These are phyloP conservation scores for Ctenodactylus gundi DNA, from an alignment of 2,113 vertebrate genomes.

Conservation along the genomic window DNA sequence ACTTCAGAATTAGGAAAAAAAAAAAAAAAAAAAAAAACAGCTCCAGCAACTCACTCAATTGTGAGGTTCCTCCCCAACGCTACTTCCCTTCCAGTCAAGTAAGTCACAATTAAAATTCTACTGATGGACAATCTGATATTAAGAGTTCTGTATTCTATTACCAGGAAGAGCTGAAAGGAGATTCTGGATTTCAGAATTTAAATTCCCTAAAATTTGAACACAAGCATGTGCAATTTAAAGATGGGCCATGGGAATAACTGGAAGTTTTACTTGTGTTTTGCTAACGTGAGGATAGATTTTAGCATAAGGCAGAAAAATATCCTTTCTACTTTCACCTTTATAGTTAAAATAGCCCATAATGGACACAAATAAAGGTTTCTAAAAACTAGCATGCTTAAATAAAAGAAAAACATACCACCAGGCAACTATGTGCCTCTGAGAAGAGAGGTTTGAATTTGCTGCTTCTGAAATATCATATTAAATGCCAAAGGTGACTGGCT, in stretches of 20 bases:
- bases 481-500: conserved; percentile 71
- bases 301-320: background rate
- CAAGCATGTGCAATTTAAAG: background rate
- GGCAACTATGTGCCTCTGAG: background rate
- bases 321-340: background rate
- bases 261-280: too few relatives aligned
- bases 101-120: background rate
- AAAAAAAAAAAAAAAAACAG: background rate
- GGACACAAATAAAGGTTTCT: background rate
- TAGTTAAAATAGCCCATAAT: background rate
- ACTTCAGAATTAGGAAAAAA: background rate
- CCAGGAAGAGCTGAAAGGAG: background rate
- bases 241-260: background rate
- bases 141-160: background rate
- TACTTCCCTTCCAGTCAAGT: background rate
- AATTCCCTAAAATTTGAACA: background rate
- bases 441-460: conserved; percentile 3
- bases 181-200: background rate
- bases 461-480: conserved; percentile 70
- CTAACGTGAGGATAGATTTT: too few relatives aligned
- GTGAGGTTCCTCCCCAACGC: background rate
- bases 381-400: background rate
- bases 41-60: background rate
- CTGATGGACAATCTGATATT: background rate
- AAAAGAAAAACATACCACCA: background rate